Conservation (phyloP, 2,888 invertebrate species). For the Sarcophaga rosellei region DNA sequence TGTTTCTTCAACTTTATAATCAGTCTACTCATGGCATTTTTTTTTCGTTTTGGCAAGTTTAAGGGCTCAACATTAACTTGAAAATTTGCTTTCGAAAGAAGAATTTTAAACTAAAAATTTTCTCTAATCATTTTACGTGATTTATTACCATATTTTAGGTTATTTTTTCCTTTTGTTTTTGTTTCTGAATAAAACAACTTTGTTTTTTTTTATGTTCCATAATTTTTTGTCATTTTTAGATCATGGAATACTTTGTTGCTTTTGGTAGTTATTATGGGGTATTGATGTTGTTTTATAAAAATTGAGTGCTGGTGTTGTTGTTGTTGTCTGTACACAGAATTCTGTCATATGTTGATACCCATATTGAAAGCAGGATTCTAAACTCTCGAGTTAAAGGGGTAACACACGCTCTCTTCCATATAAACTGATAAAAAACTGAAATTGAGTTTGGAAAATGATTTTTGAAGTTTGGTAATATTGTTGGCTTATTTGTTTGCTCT, state of each 20-base stretch:
- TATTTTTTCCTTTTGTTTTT: background rate
- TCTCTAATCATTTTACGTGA: constrained; percentile 49
- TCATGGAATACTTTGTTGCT: background rate
- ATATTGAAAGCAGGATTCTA: background rate
- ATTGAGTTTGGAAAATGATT: constrained; percentile 26
- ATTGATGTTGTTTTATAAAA: constrained; percentile 20
- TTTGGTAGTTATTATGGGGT: background rate
- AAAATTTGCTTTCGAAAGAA: background rate
- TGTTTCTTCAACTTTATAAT: background rate
- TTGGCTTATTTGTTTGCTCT: constrained; percentile 14
- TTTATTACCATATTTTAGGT: constrained; percentile 49
- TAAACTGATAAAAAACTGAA: background rate
- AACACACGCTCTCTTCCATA: no score
- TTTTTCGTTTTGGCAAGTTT: background rate
- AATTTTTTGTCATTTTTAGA: background rate
- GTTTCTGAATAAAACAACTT: background rate
- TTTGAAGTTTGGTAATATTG: constrained; percentile 38
- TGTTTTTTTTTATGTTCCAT: background rate
- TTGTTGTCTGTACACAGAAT: constrained; percentile 45
- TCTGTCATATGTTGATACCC: constrained; percentile 54
- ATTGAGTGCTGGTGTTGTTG: constrained; percentile 19
- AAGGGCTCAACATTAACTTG: background rate
- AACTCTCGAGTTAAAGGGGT: background rate
- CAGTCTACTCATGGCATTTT: background rate
- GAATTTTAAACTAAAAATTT: background rate